phyloP scores from a whole-genome alignment of 1,140 invertebrate species.

The Drosophila mojavensis region DNA sequence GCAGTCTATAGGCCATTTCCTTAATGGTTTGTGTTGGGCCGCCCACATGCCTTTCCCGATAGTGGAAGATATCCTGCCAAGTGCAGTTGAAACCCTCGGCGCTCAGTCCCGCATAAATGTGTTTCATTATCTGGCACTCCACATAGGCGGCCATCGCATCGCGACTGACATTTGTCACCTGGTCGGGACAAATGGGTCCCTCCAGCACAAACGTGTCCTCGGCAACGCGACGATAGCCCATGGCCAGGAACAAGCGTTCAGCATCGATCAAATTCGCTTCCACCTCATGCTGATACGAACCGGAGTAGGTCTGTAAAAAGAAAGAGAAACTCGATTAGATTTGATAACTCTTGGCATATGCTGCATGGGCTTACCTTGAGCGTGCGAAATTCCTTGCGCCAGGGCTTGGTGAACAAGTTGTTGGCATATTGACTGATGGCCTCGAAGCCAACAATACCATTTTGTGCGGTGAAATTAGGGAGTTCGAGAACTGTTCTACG shows the following conservation, averaged over 20 bases:
- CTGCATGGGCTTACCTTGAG: conserved; percentile 87
- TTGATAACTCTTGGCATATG: neutral
- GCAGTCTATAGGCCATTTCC: conserved; percentile 60
- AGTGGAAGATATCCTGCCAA: conserved; percentile 88
- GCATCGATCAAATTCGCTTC: conserved; percentile 90
- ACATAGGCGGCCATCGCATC: conserved; percentile 95
- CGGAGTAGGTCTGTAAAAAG: conserved; percentile 89
- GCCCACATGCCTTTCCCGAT: conserved; percentile 88
- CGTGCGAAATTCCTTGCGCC: conserved; percentile 93
- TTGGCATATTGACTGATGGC: conserved; percentile 93
- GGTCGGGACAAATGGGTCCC: conserved; percentile 91
- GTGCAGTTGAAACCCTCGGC: conserved; percentile 82
- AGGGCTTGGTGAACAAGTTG: conserved; percentile 93
- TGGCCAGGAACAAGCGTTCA: conserved; percentile 90
- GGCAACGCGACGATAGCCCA: conserved; percentile 89
- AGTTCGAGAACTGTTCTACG: conserved; percentile 88
- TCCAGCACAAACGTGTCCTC: conserved; percentile 86
- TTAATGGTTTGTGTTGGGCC: conserved; percentile 70
- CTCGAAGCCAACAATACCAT: conserved; percentile 92
- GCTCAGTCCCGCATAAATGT: conserved; percentile 84
- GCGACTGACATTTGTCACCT: conserved; percentile 90
- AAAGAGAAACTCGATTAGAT: neutral
- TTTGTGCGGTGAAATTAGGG: conserved; percentile 91
- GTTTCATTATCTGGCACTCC: conserved; percentile 91
- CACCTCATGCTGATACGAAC: conserved; percentile 94